Evolutionary conservation across 2,797 vertebrate genomes (phyloP).

Genomic region (Cryptoprocta ferox): DNA sequence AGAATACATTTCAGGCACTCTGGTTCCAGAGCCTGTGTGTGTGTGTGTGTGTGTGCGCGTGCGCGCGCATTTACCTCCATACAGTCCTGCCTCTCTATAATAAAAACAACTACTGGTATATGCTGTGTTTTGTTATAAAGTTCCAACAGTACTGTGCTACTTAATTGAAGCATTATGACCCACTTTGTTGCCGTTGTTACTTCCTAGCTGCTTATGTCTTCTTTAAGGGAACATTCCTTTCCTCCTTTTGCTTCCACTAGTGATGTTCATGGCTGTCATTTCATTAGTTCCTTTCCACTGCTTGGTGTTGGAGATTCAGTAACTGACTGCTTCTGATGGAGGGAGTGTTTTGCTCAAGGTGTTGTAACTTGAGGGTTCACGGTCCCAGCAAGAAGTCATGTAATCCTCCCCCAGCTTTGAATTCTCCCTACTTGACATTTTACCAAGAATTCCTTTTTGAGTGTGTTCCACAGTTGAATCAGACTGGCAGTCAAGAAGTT

Average conservation of each 20-base stretch:
- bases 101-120: not conserved
- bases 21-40: not conserved
- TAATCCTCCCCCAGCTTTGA: not conserved
- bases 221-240: not conserved
- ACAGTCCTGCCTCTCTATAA: not conserved
- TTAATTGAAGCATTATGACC: not conserved
- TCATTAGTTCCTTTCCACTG: not conserved
- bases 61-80: not conserved
- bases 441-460: constrained; percentile 64
- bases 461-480: not conserved
- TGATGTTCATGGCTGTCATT: not conserved
- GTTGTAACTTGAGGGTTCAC: not conserved
- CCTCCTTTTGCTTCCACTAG: not conserved
- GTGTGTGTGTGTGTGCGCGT: too few species aligned
- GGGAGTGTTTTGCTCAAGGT: constrained; percentile 63
- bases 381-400: constrained; percentile 6
- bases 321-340: not conserved
- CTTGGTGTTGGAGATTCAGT: not conserved
- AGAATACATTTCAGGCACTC: not conserved
- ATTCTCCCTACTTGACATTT: constrained; percentile 57
- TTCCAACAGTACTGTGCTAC: not conserved
- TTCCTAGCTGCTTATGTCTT: not conserved
- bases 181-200: not conserved
- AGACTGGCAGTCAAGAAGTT: constrained; percentile 8
- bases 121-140: not conserved